Conservation (phyloP, 2,113 vertebrate genomes). For the Strigops habroptila region DNA sequence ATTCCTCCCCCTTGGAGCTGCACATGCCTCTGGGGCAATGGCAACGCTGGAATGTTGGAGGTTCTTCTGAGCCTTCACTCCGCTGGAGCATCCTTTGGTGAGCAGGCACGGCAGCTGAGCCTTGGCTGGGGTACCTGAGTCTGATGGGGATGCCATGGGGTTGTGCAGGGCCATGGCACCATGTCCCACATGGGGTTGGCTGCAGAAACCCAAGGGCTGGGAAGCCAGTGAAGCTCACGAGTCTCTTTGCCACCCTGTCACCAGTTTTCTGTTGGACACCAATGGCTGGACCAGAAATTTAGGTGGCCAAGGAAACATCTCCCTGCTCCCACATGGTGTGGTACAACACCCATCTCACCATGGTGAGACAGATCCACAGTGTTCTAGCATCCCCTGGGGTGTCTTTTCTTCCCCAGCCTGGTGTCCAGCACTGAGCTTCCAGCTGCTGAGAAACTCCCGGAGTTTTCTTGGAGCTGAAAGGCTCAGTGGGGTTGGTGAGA, state of each 20-base stretch:
- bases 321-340: not conserved
- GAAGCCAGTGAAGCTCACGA: accelerated
- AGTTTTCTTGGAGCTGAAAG: not conserved
- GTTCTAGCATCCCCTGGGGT: not conserved
- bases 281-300: not conserved
- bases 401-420: not conserved
- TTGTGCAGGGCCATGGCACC: not conserved
- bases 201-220: not conserved
- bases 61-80: not conserved
- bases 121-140: not conserved
- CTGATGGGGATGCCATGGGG: not conserved
- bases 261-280: too few species aligned
- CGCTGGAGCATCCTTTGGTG: accelerated
- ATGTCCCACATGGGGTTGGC: not conserved
- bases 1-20: not conserved
- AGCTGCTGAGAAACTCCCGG: not conserved
- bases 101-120: accelerated
- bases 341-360: accelerated
- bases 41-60: accelerated
- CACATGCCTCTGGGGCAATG: not conserved
- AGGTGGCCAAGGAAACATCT: not conserved
- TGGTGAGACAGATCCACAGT: accelerated
- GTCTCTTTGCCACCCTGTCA: not conserved
- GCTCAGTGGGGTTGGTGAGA: accelerated
- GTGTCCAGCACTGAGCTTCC: not conserved